Percentiles rank a stretch among this genome's conserved stretches.
phyloP scores from a whole-genome alignment of 2,113 vertebrate genomes.

The Mola mola region DNA sequence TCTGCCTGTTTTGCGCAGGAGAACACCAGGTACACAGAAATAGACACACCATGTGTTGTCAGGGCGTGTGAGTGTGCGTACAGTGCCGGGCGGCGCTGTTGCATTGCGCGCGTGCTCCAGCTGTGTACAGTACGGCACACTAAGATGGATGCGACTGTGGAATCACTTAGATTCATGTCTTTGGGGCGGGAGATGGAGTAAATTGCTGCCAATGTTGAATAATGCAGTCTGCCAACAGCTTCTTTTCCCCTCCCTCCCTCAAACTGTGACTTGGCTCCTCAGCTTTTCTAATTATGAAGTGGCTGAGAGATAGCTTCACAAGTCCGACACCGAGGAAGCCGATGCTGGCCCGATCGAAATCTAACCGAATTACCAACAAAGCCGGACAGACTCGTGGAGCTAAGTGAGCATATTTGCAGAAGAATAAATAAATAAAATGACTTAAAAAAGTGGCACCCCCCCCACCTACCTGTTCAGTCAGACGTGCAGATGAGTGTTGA shows the following conservation, averaged over 20 bases:
- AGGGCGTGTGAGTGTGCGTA: background rate
- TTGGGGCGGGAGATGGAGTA: conserved; percentile 61
- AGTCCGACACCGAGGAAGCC: conserved; percentile 34
- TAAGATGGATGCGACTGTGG: conserved; percentile 53
- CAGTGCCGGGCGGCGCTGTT: conserved; percentile 26
- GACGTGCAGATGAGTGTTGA: too few species aligned
- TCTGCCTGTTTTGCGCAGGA: conserved; percentile 47
- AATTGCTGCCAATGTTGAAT: conserved; percentile 74
- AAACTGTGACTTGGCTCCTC: conserved; percentile 63
- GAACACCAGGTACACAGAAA: conserved; percentile 56
- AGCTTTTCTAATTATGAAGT: conserved; percentile 71
- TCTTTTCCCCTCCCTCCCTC: conserved; percentile 38
- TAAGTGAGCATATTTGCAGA: conserved; percentile 49
- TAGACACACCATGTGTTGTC: conserved; percentile 41
- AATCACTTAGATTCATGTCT: conserved; percentile 72
- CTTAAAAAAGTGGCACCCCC: conserved; percentile 31
- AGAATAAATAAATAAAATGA: background rate
- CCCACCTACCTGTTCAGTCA: conserved; percentile 37
- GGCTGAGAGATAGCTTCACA: conserved; percentile 61
- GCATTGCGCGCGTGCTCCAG: too few species aligned
- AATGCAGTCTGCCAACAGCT: conserved; percentile 68
- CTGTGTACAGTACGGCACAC: conserved; percentile 41
- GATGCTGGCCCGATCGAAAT: conserved; percentile 36
- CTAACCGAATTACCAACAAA: conserved; percentile 61
- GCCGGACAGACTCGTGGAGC: conserved; percentile 55